Evolutionary conservation across 2,888 invertebrate species (phyloP).

Genomic region (Xanthia icteritia): DNA sequence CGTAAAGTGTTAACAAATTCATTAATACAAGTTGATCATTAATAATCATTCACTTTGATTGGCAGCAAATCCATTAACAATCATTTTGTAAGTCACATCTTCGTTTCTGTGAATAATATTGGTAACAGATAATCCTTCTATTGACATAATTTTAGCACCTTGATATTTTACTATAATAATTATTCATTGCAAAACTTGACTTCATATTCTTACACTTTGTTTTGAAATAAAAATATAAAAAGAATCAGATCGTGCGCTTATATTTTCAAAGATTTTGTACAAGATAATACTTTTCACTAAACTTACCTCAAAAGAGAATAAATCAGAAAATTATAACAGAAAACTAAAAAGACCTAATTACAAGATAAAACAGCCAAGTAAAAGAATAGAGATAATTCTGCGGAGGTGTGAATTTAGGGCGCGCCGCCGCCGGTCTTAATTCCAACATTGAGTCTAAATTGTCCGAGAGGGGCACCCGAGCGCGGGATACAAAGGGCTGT

Average conservation of each 20-base stretch:
- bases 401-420: slow-evolving; percentile 74
- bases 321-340: slow-evolving; percentile 10
- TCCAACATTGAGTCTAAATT: slow-evolving; percentile 72
- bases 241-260: background rate
- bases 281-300: slow-evolving; percentile 11
- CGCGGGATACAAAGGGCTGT: slow-evolving; percentile 76
- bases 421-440: slow-evolving; percentile 68
- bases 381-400: slow-evolving; percentile 64
- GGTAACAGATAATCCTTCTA: slow-evolving; percentile 3
- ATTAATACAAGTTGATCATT: background rate
- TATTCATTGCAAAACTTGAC: slow-evolving; percentile 36
- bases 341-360: slow-evolving; percentile 26
- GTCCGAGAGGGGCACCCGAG: slow-evolving; percentile 66
- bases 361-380: slow-evolving; percentile 38
- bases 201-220: slow-evolving; percentile 2
- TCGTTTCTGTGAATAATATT: background rate
- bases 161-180: slow-evolving; percentile 44
- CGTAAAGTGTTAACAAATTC: background rate
- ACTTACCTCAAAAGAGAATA: slow-evolving; percentile 11
- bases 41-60: slow-evolving; percentile 20
- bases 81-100: slow-evolving; percentile 12
- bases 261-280: slow-evolving; percentile 7
- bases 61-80: slow-evolving; percentile 4
- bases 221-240: slow-evolving; percentile 15
- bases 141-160: slow-evolving; percentile 25